phyloP scores from a whole-genome alignment of 2,113 vertebrate species.

The Colaptes auratus region DNA sequence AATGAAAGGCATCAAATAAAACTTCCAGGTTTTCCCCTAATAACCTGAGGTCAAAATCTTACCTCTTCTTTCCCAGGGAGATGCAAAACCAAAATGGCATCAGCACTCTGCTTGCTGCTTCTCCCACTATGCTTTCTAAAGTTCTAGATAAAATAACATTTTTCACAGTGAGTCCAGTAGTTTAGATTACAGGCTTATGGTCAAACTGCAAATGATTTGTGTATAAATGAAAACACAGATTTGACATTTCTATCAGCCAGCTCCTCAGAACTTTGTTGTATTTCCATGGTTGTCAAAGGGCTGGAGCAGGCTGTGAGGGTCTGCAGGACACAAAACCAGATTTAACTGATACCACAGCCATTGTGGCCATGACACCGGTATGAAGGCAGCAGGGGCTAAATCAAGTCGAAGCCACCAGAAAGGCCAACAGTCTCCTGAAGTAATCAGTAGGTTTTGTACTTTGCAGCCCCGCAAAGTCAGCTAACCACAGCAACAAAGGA shows the following conservation, averaged over 20 bases:
- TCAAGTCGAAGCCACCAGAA: not conserved
- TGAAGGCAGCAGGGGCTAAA: not conserved
- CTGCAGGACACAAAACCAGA: not conserved
- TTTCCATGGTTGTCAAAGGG: not conserved
- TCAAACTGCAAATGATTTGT: not conserved
- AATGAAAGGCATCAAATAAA: not conserved
- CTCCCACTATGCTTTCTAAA: not conserved
- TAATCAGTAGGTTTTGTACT: accelerated
- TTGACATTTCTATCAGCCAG: not conserved
- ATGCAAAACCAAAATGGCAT: not conserved
- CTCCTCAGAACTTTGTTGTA: not conserved
- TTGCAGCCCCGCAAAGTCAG: not conserved
- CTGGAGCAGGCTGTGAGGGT: not conserved
- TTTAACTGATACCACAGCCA: accelerated
- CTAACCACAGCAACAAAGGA: not conserved
- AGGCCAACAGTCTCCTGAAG: not conserved
- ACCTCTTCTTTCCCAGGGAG: not conserved
- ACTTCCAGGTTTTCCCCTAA: not conserved
- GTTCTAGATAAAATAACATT: not conserved
- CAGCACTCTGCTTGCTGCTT: not conserved
- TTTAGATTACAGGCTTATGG: not conserved
- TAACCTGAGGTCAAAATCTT: not conserved
- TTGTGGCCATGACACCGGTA: accelerated
- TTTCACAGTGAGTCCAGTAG: not conserved
- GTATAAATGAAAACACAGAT: not conserved